Percentiles rank a stretch among this genome's conserved stretches.
Conservation (phyloP, 2,113 vertebrate species). For the Aegotheles bennettii region DNA sequence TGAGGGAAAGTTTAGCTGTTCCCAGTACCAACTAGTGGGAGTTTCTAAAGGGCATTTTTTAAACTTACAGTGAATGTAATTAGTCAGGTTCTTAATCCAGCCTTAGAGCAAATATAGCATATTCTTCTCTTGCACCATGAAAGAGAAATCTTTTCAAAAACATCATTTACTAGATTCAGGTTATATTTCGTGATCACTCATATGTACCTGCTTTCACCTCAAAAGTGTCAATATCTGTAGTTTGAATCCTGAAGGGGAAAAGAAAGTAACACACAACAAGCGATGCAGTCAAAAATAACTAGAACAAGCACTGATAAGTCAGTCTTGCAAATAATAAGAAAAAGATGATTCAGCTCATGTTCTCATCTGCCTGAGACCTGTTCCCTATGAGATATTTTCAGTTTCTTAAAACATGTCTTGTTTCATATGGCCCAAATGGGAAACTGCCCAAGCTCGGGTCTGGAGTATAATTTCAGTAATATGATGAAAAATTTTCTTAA, state of each 20-base stretch:
- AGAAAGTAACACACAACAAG: not conserved
- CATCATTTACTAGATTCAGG: not conserved
- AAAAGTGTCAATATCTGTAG: not conserved
- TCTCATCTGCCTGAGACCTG: not conserved
- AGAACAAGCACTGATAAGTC: not conserved
- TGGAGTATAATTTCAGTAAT: not conserved
- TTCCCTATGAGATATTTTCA: not conserved
- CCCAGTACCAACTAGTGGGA: not conserved
- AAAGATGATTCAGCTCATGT: not conserved
- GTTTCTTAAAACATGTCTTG: not conserved
- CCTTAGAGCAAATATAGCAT: not conserved
- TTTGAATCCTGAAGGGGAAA: not conserved
- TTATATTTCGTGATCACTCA: not conserved
- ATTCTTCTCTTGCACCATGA: not conserved
- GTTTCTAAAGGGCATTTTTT: not conserved
- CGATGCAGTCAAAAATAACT: not conserved
- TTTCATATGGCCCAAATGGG: not conserved
- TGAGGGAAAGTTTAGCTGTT: not conserved
- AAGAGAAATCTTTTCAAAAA: not conserved
- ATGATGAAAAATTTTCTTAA: not conserved
- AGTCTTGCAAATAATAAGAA: not conserved
- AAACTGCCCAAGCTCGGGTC: not conserved
- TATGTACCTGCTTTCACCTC: not conserved
- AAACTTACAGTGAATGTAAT: not conserved
- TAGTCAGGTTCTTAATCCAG: not conserved